phyloP scores from a whole-genome alignment of 2,888 invertebrate species.

The Gymnoscelis rufifasciata region DNA sequence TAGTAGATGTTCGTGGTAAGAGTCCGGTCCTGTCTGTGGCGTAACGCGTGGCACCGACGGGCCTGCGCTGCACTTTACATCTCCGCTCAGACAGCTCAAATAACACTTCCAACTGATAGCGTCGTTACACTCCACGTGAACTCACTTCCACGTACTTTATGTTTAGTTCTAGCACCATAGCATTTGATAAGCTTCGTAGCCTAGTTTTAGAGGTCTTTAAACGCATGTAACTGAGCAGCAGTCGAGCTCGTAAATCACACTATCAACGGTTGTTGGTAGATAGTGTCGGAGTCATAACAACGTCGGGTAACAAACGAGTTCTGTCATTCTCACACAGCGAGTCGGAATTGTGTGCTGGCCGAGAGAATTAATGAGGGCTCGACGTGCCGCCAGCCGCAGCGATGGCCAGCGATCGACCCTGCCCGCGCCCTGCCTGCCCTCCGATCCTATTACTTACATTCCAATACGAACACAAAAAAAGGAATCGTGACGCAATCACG shows the following conservation, averaged over 20 bases:
- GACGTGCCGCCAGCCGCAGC: conserved; percentile 35
- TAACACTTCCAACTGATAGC: conserved; percentile 53
- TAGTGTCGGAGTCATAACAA: conserved; percentile 53
- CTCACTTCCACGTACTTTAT: conserved; percentile 51
- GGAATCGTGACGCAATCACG: conserved; percentile 8
- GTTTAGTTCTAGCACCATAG: conserved; percentile 49
- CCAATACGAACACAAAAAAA: conserved; percentile 13
- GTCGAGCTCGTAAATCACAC: conserved; percentile 36
- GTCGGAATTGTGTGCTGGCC: conserved; percentile 44
- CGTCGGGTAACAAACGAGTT: conserved; percentile 59
- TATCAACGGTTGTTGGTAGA: conserved; percentile 51
- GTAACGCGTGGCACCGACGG: conserved; percentile 29
- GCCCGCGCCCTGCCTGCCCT: conserved; percentile 7
- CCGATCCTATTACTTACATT: conserved; percentile 22
- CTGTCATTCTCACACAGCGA: conserved; percentile 57
- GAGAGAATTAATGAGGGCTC: conserved; percentile 53
- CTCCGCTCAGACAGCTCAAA: conserved; percentile 42
- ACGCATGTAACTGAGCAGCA: conserved; percentile 29
- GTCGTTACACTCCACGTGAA: conserved; percentile 51
- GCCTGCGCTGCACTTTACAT: conserved; percentile 40
- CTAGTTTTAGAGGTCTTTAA: conserved; percentile 32
- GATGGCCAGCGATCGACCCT: conserved; percentile 28
- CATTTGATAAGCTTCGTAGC: conserved; percentile 34
- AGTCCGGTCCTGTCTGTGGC: conserved; percentile 17
- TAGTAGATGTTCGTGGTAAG: conserved; percentile 23